Evolutionary conservation across 2,797 vertebrate genomes (phyloP).

Genomic region (Sebastolobus alascanus): DNA sequence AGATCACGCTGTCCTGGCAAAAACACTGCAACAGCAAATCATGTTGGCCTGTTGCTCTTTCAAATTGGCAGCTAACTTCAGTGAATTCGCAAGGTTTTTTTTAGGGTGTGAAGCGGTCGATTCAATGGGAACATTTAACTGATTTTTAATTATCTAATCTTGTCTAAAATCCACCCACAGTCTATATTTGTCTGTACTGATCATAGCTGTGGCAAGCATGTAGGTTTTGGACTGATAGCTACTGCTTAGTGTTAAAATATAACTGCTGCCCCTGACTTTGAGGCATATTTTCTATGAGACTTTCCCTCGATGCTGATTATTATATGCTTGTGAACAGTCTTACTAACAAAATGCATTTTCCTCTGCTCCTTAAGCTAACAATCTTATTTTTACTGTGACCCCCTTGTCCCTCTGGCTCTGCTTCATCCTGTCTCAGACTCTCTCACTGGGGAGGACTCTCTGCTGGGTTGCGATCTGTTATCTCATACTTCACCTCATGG

Average conservation of each 20-base stretch:
- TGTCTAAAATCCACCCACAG: neutral
- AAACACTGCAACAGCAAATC: neutral
- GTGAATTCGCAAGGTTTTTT: neutral
- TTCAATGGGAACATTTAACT: neutral
- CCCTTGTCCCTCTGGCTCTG: constrained; percentile 49
- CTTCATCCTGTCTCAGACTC: constrained; percentile 87
- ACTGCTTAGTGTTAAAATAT: neutral
- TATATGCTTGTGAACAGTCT: neutral
- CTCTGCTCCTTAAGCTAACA: constrained; percentile 28
- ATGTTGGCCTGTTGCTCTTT: constrained; percentile 15
- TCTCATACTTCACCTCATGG: constrained; percentile 90
- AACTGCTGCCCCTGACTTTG: neutral
- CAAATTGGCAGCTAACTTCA: neutral
- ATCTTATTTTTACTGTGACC: constrained; percentile 27
- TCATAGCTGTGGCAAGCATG: neutral
- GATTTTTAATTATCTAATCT: neutral
- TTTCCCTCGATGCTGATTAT: neutral
- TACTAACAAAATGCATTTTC: constrained; percentile 42
- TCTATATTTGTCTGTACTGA: neutral
- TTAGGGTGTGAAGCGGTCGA: neutral
- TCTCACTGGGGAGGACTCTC: constrained; percentile 92
- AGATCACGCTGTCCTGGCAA: neutral
- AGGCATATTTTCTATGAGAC: neutral
- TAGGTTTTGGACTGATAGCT: neutral
- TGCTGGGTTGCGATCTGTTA: constrained; percentile 94